These are phyloP conservation scores for Eriocheir sinensis DNA, from an alignment of 1,140 invertebrate genomes.

Conservation along the genomic window DNA sequence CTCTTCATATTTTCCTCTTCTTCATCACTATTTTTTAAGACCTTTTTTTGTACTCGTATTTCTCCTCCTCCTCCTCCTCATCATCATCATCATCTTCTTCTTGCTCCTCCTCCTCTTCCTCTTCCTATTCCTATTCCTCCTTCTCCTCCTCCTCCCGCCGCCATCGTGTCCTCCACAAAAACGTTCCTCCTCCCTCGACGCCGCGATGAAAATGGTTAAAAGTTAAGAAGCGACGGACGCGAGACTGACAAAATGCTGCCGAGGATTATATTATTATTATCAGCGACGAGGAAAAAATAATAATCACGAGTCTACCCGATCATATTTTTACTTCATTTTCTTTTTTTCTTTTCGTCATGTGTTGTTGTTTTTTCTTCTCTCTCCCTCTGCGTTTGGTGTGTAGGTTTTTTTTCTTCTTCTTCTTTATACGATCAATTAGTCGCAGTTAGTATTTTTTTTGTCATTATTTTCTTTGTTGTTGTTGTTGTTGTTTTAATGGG, in stretches of 20 bases:
- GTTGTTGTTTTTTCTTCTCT: too few relatives aligned
- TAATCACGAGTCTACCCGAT: too few relatives aligned
- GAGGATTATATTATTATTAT: slow-evolving; percentile 3
- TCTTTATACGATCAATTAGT: background rate
- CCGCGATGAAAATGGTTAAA: background rate
- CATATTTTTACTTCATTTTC: too few relatives aligned
- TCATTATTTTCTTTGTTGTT: background rate
- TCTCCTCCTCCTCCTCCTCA: too few relatives aligned
- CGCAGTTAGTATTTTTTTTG: background rate
- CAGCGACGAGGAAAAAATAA: too few relatives aligned
- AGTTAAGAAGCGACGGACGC: background rate
- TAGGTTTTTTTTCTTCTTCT: background rate
- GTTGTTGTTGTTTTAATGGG: too few relatives aligned
- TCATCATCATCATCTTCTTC: too few relatives aligned
- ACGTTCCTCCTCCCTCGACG: background rate
- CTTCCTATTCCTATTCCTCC: background rate
- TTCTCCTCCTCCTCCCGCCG: background rate
- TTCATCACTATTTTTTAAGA: too few relatives aligned
- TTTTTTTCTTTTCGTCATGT: too few relatives aligned
- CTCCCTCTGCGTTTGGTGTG: too few relatives aligned
- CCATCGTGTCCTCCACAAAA: background rate
- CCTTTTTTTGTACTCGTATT: too few relatives aligned
- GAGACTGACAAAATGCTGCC: background rate
- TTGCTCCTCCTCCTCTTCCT: background rate
- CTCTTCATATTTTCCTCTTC: too few relatives aligned